These are phyloP conservation scores for Clarias magur DNA, from an alignment of 2,113 vertebrate species.

Conservation along the genomic window DNA sequence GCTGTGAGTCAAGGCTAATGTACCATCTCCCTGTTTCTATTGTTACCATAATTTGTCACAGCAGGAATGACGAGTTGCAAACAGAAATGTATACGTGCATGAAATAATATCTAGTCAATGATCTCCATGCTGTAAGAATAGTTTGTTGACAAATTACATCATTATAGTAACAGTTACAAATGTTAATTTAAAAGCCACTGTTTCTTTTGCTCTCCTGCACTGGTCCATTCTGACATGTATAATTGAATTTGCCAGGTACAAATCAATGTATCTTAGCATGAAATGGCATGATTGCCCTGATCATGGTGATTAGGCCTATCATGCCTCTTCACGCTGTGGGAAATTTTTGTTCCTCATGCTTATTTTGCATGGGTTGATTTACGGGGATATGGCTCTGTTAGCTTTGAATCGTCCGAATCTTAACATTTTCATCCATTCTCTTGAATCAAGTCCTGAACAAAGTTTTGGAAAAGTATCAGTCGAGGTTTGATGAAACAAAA, in stretches of 20 bases:
- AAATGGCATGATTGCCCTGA: background rate
- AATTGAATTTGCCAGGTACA: background rate
- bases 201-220: background rate
- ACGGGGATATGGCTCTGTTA: background rate
- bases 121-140: background rate
- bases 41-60: background rate
- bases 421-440: background rate
- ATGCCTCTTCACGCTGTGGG: background rate
- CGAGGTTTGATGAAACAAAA: background rate
- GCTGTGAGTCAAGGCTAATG: slow-evolving; percentile 16
- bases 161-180: background rate
- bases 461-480: background rate
- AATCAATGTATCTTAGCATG: background rate
- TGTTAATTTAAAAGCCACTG: background rate
- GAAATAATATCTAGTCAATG: background rate
- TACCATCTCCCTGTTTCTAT: background rate
- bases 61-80: background rate
- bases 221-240: background rate
- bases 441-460: background rate
- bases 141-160: background rate
- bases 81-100: background rate
- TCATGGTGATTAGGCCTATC: background rate
- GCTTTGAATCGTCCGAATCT: background rate
- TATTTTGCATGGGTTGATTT: background rate
- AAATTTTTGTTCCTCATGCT: background rate